Evolutionary conservation across 2,113 vertebrate species (phyloP).

Genomic region (Prionailurus viverrinus): DNA sequence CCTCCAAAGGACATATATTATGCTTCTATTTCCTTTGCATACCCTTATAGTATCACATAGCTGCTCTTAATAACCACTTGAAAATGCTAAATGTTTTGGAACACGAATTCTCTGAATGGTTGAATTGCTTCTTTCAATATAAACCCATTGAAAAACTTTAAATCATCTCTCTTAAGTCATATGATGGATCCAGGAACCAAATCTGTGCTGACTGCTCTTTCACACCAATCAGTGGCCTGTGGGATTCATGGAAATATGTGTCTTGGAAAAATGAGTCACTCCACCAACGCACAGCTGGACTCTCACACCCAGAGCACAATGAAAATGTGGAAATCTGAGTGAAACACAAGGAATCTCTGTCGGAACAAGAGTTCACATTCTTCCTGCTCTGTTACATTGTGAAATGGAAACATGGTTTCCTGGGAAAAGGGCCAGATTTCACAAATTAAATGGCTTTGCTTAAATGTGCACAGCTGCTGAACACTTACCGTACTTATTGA

Average conservation of each 20-base stretch:
- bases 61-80: constrained; percentile 44
- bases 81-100: neutral
- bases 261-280: constrained; percentile 58
- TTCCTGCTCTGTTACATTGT: constrained; percentile 49
- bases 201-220: neutral
- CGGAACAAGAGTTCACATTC: constrained; percentile 17
- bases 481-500: neutral
- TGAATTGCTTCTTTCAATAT: constrained; percentile 45
- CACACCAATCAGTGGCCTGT: constrained; percentile 16
- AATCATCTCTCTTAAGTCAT: neutral
- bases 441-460: neutral
- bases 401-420: constrained; percentile 40
- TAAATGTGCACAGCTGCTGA: neutral
- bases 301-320: constrained; percentile 6
- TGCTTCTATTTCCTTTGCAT: constrained; percentile 47
- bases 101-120: constrained; percentile 30
- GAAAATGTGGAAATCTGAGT: constrained; percentile 31
- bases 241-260: constrained; percentile 43
- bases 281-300: constrained; percentile 54
- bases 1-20: neutral
- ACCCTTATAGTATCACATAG: neutral
- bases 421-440: constrained; percentile 58
- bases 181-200: neutral
- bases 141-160: constrained; percentile 40
- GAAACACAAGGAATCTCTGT: neutral